Evolutionary conservation across 1,140 invertebrate species (phyloP).

Genomic region (Atopsyche davidsoni): DNA sequence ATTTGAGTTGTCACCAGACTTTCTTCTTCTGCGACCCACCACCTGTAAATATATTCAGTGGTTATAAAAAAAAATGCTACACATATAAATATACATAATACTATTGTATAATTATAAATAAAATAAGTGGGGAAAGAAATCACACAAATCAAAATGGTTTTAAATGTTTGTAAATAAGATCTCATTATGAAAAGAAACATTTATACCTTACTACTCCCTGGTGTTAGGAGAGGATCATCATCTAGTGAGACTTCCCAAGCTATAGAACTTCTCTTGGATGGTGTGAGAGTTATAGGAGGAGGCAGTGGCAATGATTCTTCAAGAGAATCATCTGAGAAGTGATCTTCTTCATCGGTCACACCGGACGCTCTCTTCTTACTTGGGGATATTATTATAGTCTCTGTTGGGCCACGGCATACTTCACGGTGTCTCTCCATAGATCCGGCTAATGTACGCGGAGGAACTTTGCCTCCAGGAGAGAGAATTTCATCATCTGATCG

Average conservation of each 20-base stretch:
- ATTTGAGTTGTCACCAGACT: slow-evolving; percentile 51
- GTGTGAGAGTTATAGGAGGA: slow-evolving; percentile 48
- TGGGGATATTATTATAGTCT: slow-evolving; percentile 36
- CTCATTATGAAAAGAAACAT: slow-evolving; percentile 1
- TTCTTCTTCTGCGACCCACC: slow-evolving; percentile 52
- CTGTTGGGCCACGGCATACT: slow-evolving; percentile 55
- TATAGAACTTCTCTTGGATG: slow-evolving; percentile 68
- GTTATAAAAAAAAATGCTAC: too few species aligned
- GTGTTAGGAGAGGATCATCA: slow-evolving; percentile 60
- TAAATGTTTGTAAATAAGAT: slow-evolving; percentile 1
- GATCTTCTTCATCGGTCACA: slow-evolving; percentile 57
- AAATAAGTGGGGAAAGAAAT: neutral
- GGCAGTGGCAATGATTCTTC: slow-evolving; percentile 64
- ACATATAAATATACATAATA: slow-evolving; percentile 2
- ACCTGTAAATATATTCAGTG: slow-evolving; percentile 48
- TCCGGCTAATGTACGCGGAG: slow-evolving; percentile 60
- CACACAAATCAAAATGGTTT: neutral
- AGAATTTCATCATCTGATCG: slow-evolving; percentile 45
- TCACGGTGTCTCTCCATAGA: slow-evolving; percentile 69
- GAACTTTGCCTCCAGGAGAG: slow-evolving; percentile 53
- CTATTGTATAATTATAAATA: neutral
- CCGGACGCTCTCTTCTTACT: slow-evolving; percentile 41
- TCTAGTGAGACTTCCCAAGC: slow-evolving; percentile 77
- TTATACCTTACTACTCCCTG: slow-evolving; percentile 64
- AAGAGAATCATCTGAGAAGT: slow-evolving; percentile 76